Conservation (phyloP, 2,797 vertebrate species). For the Staurois parvus region DNA sequence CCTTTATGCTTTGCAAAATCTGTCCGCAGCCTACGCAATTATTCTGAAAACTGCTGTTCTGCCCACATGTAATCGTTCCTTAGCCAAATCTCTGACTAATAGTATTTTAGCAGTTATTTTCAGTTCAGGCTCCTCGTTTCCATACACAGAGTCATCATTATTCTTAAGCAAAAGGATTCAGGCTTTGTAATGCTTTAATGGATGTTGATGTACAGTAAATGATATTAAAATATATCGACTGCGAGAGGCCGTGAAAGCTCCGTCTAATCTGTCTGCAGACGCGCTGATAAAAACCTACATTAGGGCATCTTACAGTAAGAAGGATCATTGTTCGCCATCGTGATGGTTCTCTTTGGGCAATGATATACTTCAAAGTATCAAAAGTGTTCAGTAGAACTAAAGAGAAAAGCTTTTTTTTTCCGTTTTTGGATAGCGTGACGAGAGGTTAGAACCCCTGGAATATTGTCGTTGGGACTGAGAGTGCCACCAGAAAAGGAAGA, state of each 20-base stretch:
- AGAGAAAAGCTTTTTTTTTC: no score
- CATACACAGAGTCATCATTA: constrained; percentile 22
- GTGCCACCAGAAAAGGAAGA: no score
- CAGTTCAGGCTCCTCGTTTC: neutral
- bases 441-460: no score
- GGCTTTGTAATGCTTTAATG: constrained; percentile 45
- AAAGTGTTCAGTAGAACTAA: no score
- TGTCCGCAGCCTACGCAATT: constrained; percentile 69
- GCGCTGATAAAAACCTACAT: neutral
- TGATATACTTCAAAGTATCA: neutral
- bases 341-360: neutral
- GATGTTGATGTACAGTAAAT: constrained; percentile 38
- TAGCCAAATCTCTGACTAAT: constrained; percentile 68
- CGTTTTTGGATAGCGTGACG: no score
- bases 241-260: constrained; percentile 5
- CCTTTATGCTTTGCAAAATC: constrained; percentile 65
- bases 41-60: constrained; percentile 68
- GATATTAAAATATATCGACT: constrained; percentile 7
- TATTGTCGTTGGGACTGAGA: no score
- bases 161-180: constrained; percentile 18
- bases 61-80: constrained; percentile 62
- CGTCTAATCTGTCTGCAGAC: neutral
- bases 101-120: constrained; percentile 66
- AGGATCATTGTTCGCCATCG: neutral
- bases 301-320: neutral